These are phyloP conservation scores for Cyprinodon variegatus DNA, from an alignment of 2,113 vertebrate genomes.

Conservation along the genomic window DNA sequence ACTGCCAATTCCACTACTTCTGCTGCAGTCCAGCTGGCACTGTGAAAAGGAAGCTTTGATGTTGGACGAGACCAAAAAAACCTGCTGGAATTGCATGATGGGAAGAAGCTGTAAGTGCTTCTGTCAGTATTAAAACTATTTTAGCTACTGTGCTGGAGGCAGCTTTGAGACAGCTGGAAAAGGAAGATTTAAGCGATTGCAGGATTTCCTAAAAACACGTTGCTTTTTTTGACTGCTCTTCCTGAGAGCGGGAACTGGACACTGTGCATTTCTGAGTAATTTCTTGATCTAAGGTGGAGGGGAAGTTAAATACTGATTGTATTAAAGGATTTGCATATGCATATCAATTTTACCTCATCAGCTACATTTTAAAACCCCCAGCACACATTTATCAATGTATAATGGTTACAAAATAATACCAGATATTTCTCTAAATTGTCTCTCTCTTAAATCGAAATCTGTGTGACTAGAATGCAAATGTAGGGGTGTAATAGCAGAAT, in stretches of 20 bases:
- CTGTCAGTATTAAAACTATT: slow-evolving; percentile 50
- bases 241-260: slow-evolving; percentile 12
- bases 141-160: slow-evolving; percentile 45
- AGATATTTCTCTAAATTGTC: background rate
- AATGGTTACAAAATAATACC: background rate
- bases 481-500: background rate
- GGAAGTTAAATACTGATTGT: slow-evolving; percentile 14
- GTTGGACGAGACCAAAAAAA: slow-evolving; percentile 48
- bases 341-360: background rate
- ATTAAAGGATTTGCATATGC: background rate
- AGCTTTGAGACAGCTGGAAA: slow-evolving; percentile 43
- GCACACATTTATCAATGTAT: background rate
- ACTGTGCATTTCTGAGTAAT: slow-evolving; percentile 10
- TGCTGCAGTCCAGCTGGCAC: slow-evolving; percentile 64
- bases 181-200: slow-evolving; percentile 29
- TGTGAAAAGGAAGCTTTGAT: slow-evolving; percentile 61
- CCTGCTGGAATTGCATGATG: slow-evolving; percentile 56
- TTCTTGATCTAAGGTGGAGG: background rate
- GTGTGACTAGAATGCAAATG: background rate
- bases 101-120: slow-evolving; percentile 37
- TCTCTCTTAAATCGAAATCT: background rate
- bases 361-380: too few relatives aligned
- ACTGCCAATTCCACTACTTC: slow-evolving; percentile 25
- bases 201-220: background rate
- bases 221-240: slow-evolving; percentile 8